Evolutionary conservation across 2,888 invertebrate species (phyloP), one percentile per base, ranked within the genome.

Genomic region (Dynastes tityus): DNA sequence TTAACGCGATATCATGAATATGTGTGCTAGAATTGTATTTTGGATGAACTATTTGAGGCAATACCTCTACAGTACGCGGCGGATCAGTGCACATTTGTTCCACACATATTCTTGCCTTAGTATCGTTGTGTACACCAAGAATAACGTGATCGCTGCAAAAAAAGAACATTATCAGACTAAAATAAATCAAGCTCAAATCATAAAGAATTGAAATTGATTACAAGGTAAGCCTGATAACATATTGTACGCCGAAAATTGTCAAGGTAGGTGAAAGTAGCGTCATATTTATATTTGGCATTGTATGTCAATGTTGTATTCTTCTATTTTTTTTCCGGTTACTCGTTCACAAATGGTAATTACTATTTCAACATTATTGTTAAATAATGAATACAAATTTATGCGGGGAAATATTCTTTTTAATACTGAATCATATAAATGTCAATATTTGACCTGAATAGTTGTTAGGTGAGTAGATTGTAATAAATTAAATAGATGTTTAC

Each of bases 81-180:
- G 87, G 87, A 0, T 89, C 88, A 0, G 89, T 89, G 83, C 91
- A 91, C 32, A 82, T 82, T 32, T 76, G 79, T 77, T 88, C 88
- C 2, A 87, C 85, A 82, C 91, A 91, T 84, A 91, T 91, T 4
- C 80, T 81, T 0, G 87, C 88, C 40, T 88, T 87, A 9, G 84
- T 83, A 0, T 86, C 88, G 84, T 91, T 89, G 83, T 90, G 90
- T 83, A 91, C 91, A 1, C 91, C 91, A 2, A 91, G 86, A 61
- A 82, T 82, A n/a, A 87, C 84, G 64, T 86, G 85, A 45, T 82
- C 83, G 77, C 88, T 88, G 81, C 79, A 86, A 84, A 22, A 68
- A 65, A 76, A 80, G 40, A 76, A 75, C 8, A 6, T 29, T 16
- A 22, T 71, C 53, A 8, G 22, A 74, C 22, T 32, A 13, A 27